A percentile compares a stretch with the other conserved stretches of the same genome.
Conservation (phyloP, 2,113 vertebrate genomes). For the Mormyrus iriodes region DNA sequence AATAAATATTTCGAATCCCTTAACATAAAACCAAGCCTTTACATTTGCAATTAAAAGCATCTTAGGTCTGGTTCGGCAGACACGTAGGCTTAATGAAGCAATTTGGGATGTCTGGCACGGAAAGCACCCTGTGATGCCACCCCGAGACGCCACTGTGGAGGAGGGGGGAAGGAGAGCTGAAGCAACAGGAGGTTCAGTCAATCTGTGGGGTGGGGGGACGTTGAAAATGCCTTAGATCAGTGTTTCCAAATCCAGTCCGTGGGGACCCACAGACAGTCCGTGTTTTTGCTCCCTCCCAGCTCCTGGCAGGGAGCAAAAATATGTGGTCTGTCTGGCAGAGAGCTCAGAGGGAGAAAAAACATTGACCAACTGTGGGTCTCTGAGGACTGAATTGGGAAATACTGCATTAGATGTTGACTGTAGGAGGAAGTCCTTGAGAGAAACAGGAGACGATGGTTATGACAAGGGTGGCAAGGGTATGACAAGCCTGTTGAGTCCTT, state of each 20-base stretch:
- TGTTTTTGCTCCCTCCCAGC: neutral
- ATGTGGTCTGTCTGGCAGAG: too few species aligned
- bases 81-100: conserved; percentile 14
- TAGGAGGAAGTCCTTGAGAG: neutral
- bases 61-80: conserved; percentile 16
- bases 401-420: neutral
- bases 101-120: conserved; percentile 22
- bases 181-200: neutral
- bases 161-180: neutral
- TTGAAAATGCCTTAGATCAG: neutral
- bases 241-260: neutral
- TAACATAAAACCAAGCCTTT: conserved; percentile 16
- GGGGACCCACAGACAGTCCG: neutral
- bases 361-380: neutral
- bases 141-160: neutral
- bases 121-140: neutral
- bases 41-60: conserved; percentile 21
- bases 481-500: neutral
- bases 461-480: neutral
- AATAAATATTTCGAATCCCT: conserved; percentile 24
- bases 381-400: neutral
- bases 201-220: neutral
- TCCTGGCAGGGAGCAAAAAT: too few species aligned
- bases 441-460: neutral
- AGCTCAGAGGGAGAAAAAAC: neutral